A percentile compares a stretch with the other conserved stretches of the same genome.
Evolutionary conservation across 2,888 invertebrate genomes (phyloP).

Genomic region (Stenodema calcarata): DNA sequence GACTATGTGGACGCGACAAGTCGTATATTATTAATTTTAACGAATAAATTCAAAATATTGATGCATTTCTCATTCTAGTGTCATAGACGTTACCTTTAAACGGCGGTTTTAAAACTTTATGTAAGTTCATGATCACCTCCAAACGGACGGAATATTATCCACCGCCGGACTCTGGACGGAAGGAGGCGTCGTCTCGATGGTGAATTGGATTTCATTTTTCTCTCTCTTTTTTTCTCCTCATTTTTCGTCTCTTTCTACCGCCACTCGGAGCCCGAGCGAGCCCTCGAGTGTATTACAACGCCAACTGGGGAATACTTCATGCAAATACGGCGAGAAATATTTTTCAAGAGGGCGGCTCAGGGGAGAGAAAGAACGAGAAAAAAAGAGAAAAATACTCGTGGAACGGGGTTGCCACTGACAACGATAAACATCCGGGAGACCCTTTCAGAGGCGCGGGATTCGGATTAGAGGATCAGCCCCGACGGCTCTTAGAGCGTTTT

Average conservation of each 20-base stretch:
- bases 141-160: no score
- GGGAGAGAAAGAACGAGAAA: no score
- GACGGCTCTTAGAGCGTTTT: background rate
- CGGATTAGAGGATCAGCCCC: conserved; percentile 1
- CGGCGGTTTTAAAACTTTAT: no score
- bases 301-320: conserved; percentile 2
- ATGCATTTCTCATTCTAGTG: no score
- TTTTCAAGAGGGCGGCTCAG: background rate
- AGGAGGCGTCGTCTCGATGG: background rate
- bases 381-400: background rate
- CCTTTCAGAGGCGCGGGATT: background rate
- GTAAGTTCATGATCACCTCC: no score
- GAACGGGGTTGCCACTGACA: conserved; percentile 23
- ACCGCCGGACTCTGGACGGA: background rate
- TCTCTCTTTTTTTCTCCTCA: no score
- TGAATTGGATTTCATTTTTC: background rate
- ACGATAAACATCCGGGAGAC: conserved; percentile 3
- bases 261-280: background rate
- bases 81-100: no score
- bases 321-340: background rate
- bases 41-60: no score
- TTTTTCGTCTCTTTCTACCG: no score
- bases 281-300: background rate
- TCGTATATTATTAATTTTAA: no score
- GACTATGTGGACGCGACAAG: no score